Conservation (phyloP, 2,888 invertebrate species). For the Eristalinus sepulchralis region DNA sequence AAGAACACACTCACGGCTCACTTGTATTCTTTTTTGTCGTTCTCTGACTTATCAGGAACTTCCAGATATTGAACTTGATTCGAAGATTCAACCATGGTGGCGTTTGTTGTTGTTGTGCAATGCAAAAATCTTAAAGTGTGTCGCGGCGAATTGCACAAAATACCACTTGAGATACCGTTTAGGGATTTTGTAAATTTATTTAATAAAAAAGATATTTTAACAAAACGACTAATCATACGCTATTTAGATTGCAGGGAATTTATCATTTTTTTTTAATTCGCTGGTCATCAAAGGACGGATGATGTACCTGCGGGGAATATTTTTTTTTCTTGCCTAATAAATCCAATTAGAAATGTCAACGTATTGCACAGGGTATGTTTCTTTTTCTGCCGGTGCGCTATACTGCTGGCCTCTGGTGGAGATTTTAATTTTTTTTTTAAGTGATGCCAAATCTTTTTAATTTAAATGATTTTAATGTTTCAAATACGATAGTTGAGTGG, state of each 20-base stretch:
- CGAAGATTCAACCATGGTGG: constrained; percentile 35
- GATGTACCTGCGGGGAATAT: background rate
- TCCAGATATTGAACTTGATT: constrained; percentile 78
- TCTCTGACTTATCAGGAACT: constrained; percentile 87
- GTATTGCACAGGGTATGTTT: constrained; percentile 1
- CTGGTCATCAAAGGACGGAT: background rate
- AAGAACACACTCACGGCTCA: constrained; percentile 75
- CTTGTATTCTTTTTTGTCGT: constrained; percentile 91
- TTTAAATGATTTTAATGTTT: too few species aligned
- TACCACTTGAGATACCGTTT: background rate
- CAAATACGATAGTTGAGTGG: too few species aligned
- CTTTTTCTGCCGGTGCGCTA: background rate
- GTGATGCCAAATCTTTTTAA: background rate
- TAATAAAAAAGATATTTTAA: background rate
- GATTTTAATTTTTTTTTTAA: background rate
- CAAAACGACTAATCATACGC: constrained; percentile 19
- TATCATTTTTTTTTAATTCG: constrained; percentile 13
- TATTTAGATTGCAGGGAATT: constrained; percentile 2
- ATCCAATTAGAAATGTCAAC: constrained; percentile 38
- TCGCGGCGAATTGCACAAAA: background rate
- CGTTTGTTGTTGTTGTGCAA: constrained; percentile 28
- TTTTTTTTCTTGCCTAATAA: background rate
- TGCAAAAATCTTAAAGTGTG: background rate
- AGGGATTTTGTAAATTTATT: background rate
- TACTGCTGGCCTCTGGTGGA: background rate